Evolutionary conservation across 2,888 invertebrate species (phyloP), one percentile per base, ranked within the genome.

Genomic region (Apotomis betuletana): DNA sequence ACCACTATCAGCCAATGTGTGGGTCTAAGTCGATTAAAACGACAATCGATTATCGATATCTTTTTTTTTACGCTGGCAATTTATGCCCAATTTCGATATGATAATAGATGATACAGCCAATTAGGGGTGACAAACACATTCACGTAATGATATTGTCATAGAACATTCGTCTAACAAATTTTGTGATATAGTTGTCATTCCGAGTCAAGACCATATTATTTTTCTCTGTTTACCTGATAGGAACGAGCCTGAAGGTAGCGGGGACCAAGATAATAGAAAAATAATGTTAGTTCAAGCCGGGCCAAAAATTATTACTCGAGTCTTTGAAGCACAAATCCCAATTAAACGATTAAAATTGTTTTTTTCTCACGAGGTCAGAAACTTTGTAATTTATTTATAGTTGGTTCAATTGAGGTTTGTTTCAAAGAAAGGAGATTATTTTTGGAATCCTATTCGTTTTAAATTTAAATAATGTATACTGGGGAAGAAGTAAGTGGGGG

Each of bases 241-340:
- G 95, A 96, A 96, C 95, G 96, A 96, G 96, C 96, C 96, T 96
- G 96, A 95, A 94, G 95, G 94, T 95, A 94, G 95, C 95, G 94
- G 94, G 95, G 94, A 94, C 92, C 81, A 86, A 92, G 89, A 91
- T 93, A 65, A 93, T 92, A 94, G 93, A 91, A 89, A 27, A 90
- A 94, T 81, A 93, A 85, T 87, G 94, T 94, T 94, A 94, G 94
- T 94, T 86, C 81, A 90, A 89, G 87, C 86, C 83, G 83, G 81
- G 78, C 78, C 77, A 77, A 81, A 79, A 69, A 60, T 46, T 13
- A 38, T 55, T 41, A 64, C 60, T 64, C 78, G 67, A 76, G 78
- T 78, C 77, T 80, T 79, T 71, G 78, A 79, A 77, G 76, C 77
- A 76, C 72, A 65, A 65, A 65, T n/a, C 65, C 46, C 65, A 65